Percentiles rank a stretch among this genome's conserved stretches.
phyloP scores from a whole-genome alignment of 2,797 vertebrate genomes.

The Acanthiza pusilla region DNA sequence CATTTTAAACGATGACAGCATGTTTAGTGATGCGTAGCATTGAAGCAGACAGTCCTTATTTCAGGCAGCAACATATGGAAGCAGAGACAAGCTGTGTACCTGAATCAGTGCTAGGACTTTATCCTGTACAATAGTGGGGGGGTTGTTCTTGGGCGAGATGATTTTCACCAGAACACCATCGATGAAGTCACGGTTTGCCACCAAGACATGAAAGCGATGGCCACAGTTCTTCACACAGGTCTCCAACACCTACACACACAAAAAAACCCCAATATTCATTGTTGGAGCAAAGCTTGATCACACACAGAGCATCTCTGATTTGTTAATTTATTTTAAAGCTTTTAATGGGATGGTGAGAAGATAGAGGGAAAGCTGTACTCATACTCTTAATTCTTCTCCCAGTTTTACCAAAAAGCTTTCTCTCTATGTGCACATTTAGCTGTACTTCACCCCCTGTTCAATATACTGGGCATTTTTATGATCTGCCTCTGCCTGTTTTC shows the following conservation, averaged over 20 bases:
- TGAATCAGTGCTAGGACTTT: slow-evolving; percentile 97
- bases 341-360: background rate
- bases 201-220: slow-evolving; percentile 93
- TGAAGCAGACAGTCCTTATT: slow-evolving; percentile 13
- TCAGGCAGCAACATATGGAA: slow-evolving; percentile 17
- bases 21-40: background rate
- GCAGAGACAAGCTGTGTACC: slow-evolving; percentile 72
- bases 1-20: slow-evolving; percentile 8
- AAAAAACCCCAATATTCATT: background rate
- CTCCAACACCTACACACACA: slow-evolving; percentile 85
- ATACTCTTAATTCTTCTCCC: background rate
- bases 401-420: background rate
- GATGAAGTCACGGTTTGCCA: slow-evolving; percentile 94
- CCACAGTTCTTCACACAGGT: slow-evolving; percentile 99
- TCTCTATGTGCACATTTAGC: background rate
- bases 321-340: background rate
- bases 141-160: slow-evolving; percentile 96
- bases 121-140: slow-evolving; percentile 95
- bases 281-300: background rate
- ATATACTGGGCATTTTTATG: background rate
- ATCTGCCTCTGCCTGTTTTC: background rate
- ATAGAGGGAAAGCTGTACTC: background rate
- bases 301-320: background rate
- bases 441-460: background rate
- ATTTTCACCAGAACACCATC: slow-evolving; percentile 95